Evolutionary conservation across 2,888 invertebrate genomes (phyloP).

Genomic region (Dryobota labecula): DNA sequence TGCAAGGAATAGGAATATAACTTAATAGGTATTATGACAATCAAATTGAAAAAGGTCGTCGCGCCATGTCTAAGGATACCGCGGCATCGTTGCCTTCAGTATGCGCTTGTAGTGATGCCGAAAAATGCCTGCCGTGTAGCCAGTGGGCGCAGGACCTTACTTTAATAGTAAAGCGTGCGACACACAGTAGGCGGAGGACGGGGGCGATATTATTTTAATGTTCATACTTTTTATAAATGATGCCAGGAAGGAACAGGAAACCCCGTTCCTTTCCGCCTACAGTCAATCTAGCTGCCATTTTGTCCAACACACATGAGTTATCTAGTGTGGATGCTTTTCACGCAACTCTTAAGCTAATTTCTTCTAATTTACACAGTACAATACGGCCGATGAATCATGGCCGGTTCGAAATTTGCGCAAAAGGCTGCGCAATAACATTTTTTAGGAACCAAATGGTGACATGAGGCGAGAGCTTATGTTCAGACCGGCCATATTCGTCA

Average conservation of each 20-base stretch:
- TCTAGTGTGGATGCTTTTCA: slow-evolving; percentile 26
- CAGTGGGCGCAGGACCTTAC: too few species aligned
- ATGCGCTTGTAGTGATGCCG: too few species aligned
- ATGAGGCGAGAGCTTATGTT: neutral
- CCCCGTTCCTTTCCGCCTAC: neutral
- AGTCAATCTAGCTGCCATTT: slow-evolving; percentile 14
- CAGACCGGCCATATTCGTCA: neutral
- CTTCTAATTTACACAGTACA: neutral
- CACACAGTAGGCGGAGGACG: slow-evolving; percentile 7
- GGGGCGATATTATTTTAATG: neutral
- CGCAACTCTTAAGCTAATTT: slow-evolving; percentile 18
- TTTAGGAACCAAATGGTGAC: neutral
- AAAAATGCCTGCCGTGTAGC: too few species aligned
- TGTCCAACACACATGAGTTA: slow-evolving; percentile 1
- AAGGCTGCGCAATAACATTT: too few species aligned
- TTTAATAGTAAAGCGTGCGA: slow-evolving; percentile 7
- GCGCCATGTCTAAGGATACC: too few species aligned
- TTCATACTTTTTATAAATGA: slow-evolving; percentile 7
- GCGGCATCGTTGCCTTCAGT: too few species aligned
- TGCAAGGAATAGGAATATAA: too few species aligned
- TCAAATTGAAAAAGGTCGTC: too few species aligned
- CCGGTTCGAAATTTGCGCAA: neutral
- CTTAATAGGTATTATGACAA: too few species aligned
- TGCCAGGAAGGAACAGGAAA: slow-evolving; percentile 13
- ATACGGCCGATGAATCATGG: neutral